Conservation (phyloP, 2,113 vertebrate species). For the Hydrochoerus hydrochaeris region DNA sequence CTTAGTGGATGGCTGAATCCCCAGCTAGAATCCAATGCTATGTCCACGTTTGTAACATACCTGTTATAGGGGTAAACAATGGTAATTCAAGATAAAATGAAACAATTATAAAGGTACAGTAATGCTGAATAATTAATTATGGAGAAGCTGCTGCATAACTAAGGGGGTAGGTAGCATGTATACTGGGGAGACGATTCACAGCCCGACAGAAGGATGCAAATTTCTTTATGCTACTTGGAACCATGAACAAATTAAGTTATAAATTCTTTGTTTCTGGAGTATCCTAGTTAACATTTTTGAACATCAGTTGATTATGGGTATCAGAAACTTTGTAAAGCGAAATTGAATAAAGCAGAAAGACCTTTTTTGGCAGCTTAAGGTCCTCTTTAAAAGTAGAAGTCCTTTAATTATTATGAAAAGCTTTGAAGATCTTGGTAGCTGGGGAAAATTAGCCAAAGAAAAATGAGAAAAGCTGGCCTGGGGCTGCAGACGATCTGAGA, state of each 20-base stretch:
- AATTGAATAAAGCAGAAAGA: neutral
- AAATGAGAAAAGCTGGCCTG: neutral
- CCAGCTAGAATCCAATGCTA: neutral
- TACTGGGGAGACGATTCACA: no score
- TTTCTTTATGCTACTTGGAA: neutral
- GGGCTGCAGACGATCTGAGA: neutral
- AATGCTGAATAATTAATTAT: neutral
- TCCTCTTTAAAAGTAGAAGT: neutral
- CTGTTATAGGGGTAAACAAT: neutral
- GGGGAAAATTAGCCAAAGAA: constrained; percentile 2
- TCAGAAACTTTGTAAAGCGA: neutral
- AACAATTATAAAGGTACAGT: neutral
- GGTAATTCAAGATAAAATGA: neutral
- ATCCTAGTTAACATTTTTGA: neutral
- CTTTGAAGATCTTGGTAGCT: neutral
- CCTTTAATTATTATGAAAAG: neutral
- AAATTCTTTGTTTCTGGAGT: neutral
- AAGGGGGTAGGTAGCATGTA: rapidly evolving
- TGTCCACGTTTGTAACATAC: neutral
- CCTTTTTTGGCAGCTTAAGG: neutral
- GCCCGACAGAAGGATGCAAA: neutral
- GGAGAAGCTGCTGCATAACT: neutral
- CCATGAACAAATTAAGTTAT: neutral
- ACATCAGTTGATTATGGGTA: neutral
- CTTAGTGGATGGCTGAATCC: neutral